These are phyloP conservation scores for Cryptomyrus ogoouensis DNA, from an alignment of 2,113 vertebrate species.

Conservation along the genomic window DNA sequence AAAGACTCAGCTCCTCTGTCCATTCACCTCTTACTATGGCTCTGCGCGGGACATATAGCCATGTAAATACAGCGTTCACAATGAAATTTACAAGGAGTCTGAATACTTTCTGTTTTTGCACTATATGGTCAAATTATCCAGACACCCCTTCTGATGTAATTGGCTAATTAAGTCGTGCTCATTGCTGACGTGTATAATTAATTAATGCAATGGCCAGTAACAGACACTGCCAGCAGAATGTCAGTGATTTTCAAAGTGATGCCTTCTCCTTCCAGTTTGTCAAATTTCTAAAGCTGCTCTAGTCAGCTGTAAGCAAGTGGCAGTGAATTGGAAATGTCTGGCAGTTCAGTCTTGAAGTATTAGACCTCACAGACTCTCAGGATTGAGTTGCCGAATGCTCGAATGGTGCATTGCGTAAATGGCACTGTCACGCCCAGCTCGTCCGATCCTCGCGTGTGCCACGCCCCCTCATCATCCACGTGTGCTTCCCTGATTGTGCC, in stretches of 20 bases:
- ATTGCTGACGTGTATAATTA: background rate
- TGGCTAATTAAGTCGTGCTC: background rate
- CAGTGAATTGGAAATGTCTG: background rate
- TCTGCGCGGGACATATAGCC: background rate
- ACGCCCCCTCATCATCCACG: no score
- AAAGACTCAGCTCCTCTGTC: background rate
- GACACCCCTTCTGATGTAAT: background rate
- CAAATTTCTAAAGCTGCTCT: background rate
- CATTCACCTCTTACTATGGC: background rate
- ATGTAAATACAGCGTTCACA: background rate
- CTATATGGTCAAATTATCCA: background rate
- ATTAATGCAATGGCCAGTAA: background rate
- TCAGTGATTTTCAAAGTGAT: background rate
- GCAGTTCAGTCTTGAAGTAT: background rate
- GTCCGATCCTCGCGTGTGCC: no score
- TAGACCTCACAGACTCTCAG: background rate
- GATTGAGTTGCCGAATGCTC: background rate
- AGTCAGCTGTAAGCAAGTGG: background rate
- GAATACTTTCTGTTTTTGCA: background rate
- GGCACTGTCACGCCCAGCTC: background rate
- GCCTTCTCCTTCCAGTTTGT: background rate
- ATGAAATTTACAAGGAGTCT: background rate
- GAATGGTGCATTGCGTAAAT: background rate
- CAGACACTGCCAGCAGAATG: background rate
- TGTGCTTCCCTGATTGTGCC: no score